Evolutionary conservation across 1,140 invertebrate species (phyloP), one percentile per base, ranked within the genome.

Genomic region (Zaprionus camerounensis): DNA sequence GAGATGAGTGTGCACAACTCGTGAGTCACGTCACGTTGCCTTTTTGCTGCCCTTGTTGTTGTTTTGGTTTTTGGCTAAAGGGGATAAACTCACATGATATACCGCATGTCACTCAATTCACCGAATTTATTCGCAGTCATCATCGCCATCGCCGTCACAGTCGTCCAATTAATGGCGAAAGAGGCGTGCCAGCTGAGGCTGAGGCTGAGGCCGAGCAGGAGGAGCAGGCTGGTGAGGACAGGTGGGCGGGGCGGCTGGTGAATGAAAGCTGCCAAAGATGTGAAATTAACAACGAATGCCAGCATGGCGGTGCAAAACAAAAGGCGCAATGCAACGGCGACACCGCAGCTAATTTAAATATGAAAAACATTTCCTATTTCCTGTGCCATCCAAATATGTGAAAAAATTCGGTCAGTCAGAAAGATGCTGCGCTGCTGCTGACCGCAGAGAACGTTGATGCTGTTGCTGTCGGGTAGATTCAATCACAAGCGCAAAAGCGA

Each of bases 311-410:
- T 63, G 57, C 57, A 62, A 62, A 57, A 49, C 31, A 53, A 57
- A 51, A 62, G 73, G 70, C 73, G 64, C 38, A n/a, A 41, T 15
- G 31, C 31, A 11, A 11, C 31, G 31, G 31, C 31, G 31, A 58
- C n/a, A 71, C 53, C 55, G 41, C 38, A 73, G 71, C 84, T 81
- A 88, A 88, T 88, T 90, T 90, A 85, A 85, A 88, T 88, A 78
- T 84, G 81, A 87, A 88, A 87, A 88, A 76, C 84, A 90, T 88
- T 88, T 88, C 85, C 84, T 88, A 87, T 90, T 87, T 87, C 84
- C 84, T 90, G 83, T 87, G 24, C 41, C 65, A 65, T 31, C 62
- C 11, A 34, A 44, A 34, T 20, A 71, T 44, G 28, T 17, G 17
- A 17, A 20, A 76, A 59, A 57, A 69, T 67, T 62, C 65, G 71